Evolutionary conservation across 2,888 invertebrate genomes (phyloP).

Genomic region (Ptilodon capucinus): DNA sequence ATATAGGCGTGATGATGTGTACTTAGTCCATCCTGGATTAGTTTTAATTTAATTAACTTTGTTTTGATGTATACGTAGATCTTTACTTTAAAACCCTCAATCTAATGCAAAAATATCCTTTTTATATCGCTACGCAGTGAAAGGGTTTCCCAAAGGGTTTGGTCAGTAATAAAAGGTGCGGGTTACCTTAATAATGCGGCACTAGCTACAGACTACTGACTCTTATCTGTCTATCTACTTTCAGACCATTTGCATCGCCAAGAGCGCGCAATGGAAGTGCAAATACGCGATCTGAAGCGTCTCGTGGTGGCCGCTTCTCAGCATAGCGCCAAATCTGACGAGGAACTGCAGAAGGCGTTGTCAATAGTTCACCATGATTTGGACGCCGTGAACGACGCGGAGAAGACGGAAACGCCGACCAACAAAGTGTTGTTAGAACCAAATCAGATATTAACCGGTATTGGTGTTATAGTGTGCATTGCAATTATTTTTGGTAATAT

Average conservation of each 20-base stretch:
- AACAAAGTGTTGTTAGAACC: conserved; percentile 50
- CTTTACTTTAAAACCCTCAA: too few species aligned
- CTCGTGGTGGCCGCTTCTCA: conserved; percentile 61
- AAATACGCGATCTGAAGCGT: conserved; percentile 64
- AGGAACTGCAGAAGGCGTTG: conserved; percentile 63
- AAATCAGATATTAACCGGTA: conserved; percentile 62
- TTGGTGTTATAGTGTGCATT: conserved; percentile 61
- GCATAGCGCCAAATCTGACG: conserved; percentile 67
- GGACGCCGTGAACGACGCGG: conserved; percentile 43
- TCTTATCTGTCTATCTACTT: conserved; percentile 23
- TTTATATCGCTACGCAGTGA: too few species aligned
- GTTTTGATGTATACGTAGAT: too few species aligned
- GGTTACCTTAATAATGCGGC: too few species aligned
- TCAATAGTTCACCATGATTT: conserved; percentile 68
- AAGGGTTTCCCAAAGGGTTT: too few species aligned
- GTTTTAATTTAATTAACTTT: too few species aligned
- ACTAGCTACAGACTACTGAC: too few species aligned
- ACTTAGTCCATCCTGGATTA: too few species aligned
- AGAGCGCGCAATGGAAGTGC: conserved; percentile 56
- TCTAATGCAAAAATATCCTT: too few species aligned
- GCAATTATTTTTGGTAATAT: conserved; percentile 66
- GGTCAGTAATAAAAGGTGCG: too few species aligned
- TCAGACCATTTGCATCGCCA: conserved; percentile 70
- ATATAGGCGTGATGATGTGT: too few species aligned
- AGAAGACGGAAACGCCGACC: conserved; percentile 5